Percentiles rank a stretch among this genome's conserved stretches.
phyloP scores from a whole-genome alignment of 2,113 vertebrate species.

The Periophthalmodon schlosseri region DNA sequence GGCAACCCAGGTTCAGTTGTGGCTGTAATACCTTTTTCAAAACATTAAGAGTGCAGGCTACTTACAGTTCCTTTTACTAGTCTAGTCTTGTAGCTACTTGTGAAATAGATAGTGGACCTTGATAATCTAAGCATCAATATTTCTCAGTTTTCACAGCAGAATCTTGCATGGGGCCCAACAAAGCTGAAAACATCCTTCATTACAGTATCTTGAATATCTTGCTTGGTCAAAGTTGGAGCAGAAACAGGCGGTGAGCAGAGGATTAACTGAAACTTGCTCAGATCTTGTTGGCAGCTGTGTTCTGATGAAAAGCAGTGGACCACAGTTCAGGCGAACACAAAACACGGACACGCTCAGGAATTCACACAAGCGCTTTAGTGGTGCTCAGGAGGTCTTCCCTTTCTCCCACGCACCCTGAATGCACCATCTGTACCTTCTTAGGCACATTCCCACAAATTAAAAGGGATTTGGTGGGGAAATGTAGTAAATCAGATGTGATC shows the following conservation, averaged over 20 bases:
- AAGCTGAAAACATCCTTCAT: neutral
- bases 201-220: neutral
- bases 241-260: neutral
- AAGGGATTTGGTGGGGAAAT: neutral
- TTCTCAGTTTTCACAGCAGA: neutral
- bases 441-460: neutral
- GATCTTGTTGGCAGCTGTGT: conserved; percentile 20
- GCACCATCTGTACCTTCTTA: conserved; percentile 7
- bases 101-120: neutral
- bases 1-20: too few species aligned
- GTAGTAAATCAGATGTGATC: neutral
- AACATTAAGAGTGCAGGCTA: too few species aligned
- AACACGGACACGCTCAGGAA: conserved; percentile 5
- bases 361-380: neutral
- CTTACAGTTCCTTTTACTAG: too few species aligned
- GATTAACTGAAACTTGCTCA: conserved; percentile 22
- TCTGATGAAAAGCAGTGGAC: conserved; percentile 15
- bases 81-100: neutral
- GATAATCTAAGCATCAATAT: neutral
- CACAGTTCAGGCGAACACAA: neutral
- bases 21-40: too few species aligned
- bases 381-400: neutral
- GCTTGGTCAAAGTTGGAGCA: neutral
- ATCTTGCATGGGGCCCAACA: neutral
- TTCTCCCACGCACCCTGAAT: conserved; percentile 25